Conservation (phyloP, 2,888 invertebrate genomes). For the Tortrix viridana region DNA sequence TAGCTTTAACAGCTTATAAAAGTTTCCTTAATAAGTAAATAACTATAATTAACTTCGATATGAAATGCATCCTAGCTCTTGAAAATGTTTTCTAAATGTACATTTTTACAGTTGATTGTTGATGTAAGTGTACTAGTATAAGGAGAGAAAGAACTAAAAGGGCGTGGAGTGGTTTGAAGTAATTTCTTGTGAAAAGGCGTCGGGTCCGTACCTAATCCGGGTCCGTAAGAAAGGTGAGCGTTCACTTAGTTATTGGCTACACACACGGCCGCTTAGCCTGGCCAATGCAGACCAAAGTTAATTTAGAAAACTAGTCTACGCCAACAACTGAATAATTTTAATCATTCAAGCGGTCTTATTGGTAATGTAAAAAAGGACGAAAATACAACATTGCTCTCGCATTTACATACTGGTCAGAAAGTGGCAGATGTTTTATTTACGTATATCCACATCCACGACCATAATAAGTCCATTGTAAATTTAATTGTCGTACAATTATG, state of each 20-base stretch:
- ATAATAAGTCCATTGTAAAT: too few relatives aligned
- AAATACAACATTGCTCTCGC: too few relatives aligned
- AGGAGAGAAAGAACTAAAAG: conserved; percentile 41
- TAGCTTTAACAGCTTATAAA: conserved; percentile 14
- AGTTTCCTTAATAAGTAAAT: background rate
- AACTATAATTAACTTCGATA: conserved; percentile 4
- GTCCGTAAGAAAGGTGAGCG: conserved; percentile 63
- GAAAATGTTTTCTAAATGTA: conserved; percentile 10
- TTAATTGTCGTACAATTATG: too few relatives aligned
- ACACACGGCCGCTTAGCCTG: conserved; percentile 47
- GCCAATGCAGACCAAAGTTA: conserved; percentile 22
- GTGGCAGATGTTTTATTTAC: too few relatives aligned
- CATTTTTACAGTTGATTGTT: conserved; percentile 13
- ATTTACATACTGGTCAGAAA: too few relatives aligned
- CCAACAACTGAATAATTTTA: too few relatives aligned
- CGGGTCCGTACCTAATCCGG: conserved; percentile 68
- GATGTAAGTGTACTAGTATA: conserved; percentile 23
- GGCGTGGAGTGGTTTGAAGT: conserved; percentile 49
- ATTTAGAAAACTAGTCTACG: background rate
- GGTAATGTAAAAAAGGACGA: too few relatives aligned
- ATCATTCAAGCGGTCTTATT: too few relatives aligned
- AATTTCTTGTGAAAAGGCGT: conserved; percentile 59
- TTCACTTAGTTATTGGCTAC: conserved; percentile 45
- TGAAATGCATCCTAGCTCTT: conserved; percentile 31
- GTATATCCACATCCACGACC: too few relatives aligned